Evolutionary conservation across 2,113 vertebrate species (phyloP), one percentile per base, ranked within the genome.

Genomic region (Phainopepla nitens): DNA sequence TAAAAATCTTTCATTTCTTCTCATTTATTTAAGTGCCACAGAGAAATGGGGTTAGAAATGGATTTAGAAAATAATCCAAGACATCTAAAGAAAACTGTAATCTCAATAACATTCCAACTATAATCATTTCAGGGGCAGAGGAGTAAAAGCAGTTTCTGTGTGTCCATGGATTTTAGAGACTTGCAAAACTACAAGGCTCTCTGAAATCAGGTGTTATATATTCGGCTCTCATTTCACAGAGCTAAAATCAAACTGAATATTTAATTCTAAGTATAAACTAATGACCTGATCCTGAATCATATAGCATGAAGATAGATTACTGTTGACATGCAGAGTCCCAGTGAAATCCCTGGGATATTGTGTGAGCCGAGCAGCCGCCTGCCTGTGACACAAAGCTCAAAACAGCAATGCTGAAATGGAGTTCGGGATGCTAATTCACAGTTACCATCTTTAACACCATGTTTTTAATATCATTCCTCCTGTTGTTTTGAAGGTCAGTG

Each of bases 171-270:
- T 71, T 87, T 91, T 12, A 82, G 57, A 89, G 84, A 56, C 83
- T 71, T 57, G 60, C 23, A 76, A 66, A 87, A 93, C 58, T 13
- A 51, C 21, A 73, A 66, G 75, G 51, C 51, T 10, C 49, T 87
- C 92, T 73, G 87, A 83, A 94, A 94, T 90, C 93, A 83, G 85
- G 82, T 87, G 86, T 88, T 93, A 94, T 11, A 69, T 49, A 96
- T 96, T 94, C 51, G 7, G 24, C 71, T 93, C 90, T 95, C 93
- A 83, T 90, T 88, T 90, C 62, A 65, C 68, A 93, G 60, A 86
- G 75, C 82, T 73, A 79, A 95, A 96, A 93, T 92, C 92, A 96
- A 97, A 96, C 90, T 29, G 95, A 96, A 92, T 96, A 96, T 96
- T 93, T 96, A 94, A 96, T 95, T 93, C 82, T 56, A 66, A 80